Evolutionary conservation across 2,113 vertebrate species (phyloP).

Genomic region (Xenopus laevis): DNA sequence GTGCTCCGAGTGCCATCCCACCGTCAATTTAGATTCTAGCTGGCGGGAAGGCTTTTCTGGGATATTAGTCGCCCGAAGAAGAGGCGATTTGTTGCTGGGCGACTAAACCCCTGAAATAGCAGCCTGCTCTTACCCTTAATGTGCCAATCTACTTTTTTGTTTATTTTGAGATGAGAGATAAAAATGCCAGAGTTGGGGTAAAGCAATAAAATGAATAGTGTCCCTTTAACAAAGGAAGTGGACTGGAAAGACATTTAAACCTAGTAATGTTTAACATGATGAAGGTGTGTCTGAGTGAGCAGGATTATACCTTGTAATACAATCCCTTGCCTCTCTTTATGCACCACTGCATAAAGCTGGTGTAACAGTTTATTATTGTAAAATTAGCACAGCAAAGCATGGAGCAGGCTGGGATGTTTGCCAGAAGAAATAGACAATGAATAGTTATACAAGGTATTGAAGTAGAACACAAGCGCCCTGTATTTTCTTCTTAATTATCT

Average conservation of each 20-base stretch:
- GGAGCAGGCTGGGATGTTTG: constrained; percentile 62
- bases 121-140: no score
- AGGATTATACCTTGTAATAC: constrained; percentile 61
- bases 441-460: constrained; percentile 72
- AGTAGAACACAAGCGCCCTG: constrained; percentile 69
- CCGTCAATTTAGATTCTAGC: no score
- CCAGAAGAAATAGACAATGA: constrained; percentile 72
- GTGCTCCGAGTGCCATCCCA: no score
- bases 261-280: constrained; percentile 57
- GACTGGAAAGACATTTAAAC: constrained; percentile 16
- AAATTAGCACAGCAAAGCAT: constrained; percentile 72
- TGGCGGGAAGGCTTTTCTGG: no score
- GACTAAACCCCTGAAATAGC: no score
- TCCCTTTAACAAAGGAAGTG: neutral
- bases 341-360: constrained; percentile 66
- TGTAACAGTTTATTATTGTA: constrained; percentile 74
- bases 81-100: no score
- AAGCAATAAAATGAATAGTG: no score
- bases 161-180: no score
- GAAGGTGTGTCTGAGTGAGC: constrained; percentile 54
- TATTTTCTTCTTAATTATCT: constrained; percentile 75
- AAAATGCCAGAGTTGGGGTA: no score
- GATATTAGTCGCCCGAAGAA: no score
- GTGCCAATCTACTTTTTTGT: no score
- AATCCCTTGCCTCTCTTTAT: constrained; percentile 60